Percentiles rank a stretch among this genome's conserved stretches.
Conservation (phyloP, 2,113 vertebrate genomes). For the Apteryx mantelli region DNA sequence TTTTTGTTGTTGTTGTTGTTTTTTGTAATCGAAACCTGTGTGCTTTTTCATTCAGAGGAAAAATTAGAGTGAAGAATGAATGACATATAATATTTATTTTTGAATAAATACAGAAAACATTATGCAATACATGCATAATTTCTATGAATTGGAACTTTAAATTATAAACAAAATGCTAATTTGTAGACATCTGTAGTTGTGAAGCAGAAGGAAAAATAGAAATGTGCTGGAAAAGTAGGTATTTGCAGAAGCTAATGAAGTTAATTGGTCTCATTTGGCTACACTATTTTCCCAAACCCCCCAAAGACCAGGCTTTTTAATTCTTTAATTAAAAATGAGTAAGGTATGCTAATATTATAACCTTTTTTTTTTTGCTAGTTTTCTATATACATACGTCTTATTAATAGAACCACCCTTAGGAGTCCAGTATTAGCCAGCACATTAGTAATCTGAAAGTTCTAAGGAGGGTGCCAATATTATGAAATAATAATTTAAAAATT, state of each 20-base stretch:
- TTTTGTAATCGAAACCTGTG: background rate
- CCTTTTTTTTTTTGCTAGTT: constrained; percentile 76
- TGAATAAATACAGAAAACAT: constrained; percentile 39
- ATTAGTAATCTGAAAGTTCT: constrained; percentile 68
- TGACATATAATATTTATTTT: background rate
- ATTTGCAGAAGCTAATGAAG: constrained; percentile 83
- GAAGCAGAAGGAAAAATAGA: constrained; percentile 79
- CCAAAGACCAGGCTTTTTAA: constrained; percentile 79
- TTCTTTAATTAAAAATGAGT: constrained; percentile 84
- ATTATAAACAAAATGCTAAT: constrained; percentile 80
- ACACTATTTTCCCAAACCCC: constrained; percentile 77
- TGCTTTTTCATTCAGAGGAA: background rate
- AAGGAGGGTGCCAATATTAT: constrained; percentile 60
- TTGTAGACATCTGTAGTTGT: constrained; percentile 71
- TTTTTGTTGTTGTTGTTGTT: background rate
- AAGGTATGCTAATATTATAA: constrained; percentile 83
- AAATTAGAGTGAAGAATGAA: background rate
- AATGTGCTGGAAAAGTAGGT: constrained; percentile 78
- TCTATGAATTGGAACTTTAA: constrained; percentile 70
- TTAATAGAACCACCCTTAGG: constrained; percentile 77
- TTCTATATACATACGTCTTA: constrained; percentile 74
- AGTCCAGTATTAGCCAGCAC: constrained; percentile 69
- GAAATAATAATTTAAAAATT: constrained; percentile 71
- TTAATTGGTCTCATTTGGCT: constrained; percentile 81
- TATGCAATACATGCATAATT: constrained; percentile 55